Base-by-base conservation (phyloP, 2,113 vertebrate species). In the Nettapus auritus region DNA sequence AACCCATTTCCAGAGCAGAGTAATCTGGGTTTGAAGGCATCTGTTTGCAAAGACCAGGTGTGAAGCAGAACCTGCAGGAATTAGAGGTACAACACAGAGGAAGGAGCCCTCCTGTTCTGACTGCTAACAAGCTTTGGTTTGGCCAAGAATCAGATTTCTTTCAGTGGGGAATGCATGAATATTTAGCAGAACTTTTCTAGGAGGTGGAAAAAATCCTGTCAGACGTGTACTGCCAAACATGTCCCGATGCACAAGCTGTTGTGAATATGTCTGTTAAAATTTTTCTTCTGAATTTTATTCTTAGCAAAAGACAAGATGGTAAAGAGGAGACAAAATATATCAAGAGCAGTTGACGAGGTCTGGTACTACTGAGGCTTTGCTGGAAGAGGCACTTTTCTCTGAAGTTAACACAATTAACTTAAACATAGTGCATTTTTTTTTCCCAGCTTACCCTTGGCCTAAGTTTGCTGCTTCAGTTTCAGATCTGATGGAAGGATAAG, bases 141-240 rank as follows among this genome's bases (percentile, higher is more conserved):
- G 92, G 87, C 89, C 44, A 62, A 50, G 86, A 73, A 76, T 94
- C 75, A 93, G 82, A 76, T 86, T 85, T 95, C 70, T 94, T 95
- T 94, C 92, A 94, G 46, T 90, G 28, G 56, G 36, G 94, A 97
- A 94, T 60, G 34, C 69, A 94, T 96, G 91, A 96, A 94, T 96
- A 96, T 96, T 95, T 96, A 96, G 79, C 79, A 94, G 81, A 86
- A 82, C 8, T 93, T 94, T 95, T 95, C 56, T 60, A 79, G 42
- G 70, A 93, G 48, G 67, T 3, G 4, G 77, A 87, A 96, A 93
- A 90, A 95, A 78, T 69, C 48, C 52, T 91, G 89, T 95, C 71
- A 96, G 88, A 89, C 74, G 25, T 9, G 9, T 79, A 42, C 62
- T 81, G 71, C 92, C 74, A 96, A 96, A 88, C 83, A 81, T 60